Evolutionary conservation across 2,888 invertebrate genomes (phyloP), one percentile per base, ranked within the genome.

Genomic region (Eupsilia transversa): DNA sequence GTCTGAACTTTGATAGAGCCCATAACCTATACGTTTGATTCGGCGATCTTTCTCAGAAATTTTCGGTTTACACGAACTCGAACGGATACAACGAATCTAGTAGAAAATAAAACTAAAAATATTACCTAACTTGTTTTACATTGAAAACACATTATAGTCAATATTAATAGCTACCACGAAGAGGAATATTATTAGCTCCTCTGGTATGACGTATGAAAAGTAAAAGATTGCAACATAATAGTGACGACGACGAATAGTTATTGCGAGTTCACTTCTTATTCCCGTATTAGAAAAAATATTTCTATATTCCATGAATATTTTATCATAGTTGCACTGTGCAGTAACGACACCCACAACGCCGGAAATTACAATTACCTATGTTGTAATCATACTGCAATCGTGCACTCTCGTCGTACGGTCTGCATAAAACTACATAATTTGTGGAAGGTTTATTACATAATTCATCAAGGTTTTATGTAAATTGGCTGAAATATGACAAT

Each of bases 361-460:
- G 74, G 30, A 64, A 30, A 76, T 41, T 41, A 4, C 10, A 49
- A 59, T 73, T 33, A n/a, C n/a, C n/a, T n/a, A 41, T 33, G 12
- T 12, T 59, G 46, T 74, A n/a, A 49, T 63, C 52, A 35, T 27
- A 23, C 27, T 43, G 49, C 75, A 52, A 30, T 43, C 41, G 17
- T 74, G 49, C 27, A 35, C 61, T 54, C 23, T 43, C 27, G 23
- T 20, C 20, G 43, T 46, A 46, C 43, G 20, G 20, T 46, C 7
- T 46, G 20, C 46, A 46, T 7, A 46, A 46, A 2, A 20, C 7
- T 46, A 46, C 20, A 17, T 43, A 46, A 46, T 7, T n/a, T n/a
- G n/a, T n/a, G n/a, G n/a, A n/a, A n/a, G n/a, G n/a, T n/a, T n/a
- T n/a, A n/a, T n/a, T n/a, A n/a, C n/a, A n/a, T n/a, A n/a, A n/a